These are phyloP conservation scores for Sardina pilchardus DNA, from an alignment of 2,113 vertebrate genomes.

Conservation along the genomic window DNA sequence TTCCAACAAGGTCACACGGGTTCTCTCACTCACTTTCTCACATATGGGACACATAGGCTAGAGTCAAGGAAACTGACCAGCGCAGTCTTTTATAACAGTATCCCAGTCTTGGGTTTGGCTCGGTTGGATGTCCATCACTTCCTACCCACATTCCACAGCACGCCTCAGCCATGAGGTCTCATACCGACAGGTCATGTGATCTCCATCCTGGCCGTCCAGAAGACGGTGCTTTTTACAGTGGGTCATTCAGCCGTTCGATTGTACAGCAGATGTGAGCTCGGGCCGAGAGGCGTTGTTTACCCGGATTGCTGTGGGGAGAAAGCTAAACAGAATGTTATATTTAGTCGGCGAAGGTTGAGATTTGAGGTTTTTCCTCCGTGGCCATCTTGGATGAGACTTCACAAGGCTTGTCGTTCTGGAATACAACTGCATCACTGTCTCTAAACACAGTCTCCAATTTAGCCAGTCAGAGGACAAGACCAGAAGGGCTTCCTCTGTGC, in stretches of 20 bases:
- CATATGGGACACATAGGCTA: neutral
- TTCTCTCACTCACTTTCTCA: neutral
- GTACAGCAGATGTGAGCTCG: neutral
- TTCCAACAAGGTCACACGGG: neutral
- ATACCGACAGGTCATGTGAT: neutral
- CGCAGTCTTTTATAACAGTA: neutral
- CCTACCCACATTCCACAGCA: neutral
- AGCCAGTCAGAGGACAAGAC: neutral
- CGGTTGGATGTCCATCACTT: neutral
- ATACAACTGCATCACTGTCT: slow-evolving; percentile 1
- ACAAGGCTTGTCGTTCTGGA: neutral
- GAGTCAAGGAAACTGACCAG: neutral
- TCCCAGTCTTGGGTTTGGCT: neutral
- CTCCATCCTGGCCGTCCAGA: neutral
- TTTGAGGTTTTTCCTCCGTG: neutral
- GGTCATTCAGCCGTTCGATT: neutral
- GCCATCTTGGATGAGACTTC: neutral
- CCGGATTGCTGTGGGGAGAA: neutral
- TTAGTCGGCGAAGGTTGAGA: neutral
- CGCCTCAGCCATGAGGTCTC: neutral
- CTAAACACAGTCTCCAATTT: neutral
- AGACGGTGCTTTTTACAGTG: neutral
- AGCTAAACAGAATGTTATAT: neutral
- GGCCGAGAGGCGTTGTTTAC: neutral
- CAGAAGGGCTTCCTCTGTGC: neutral